Evolutionary conservation across 2,888 invertebrate species (phyloP).

Genomic region (Geotrupes spiniger): DNA sequence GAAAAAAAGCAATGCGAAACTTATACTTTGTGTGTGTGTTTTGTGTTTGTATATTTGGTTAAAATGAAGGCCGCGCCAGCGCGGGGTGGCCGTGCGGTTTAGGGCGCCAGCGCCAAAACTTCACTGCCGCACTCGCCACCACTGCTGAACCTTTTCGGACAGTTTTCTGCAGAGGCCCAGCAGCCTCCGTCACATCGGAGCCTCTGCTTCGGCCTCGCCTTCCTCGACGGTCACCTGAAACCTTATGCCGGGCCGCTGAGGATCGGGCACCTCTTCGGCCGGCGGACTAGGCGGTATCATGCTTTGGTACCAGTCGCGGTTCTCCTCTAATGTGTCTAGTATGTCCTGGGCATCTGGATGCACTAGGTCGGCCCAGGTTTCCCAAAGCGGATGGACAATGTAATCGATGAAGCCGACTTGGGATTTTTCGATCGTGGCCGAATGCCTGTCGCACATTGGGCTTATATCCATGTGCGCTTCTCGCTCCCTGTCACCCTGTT

Average conservation of each 20-base stretch:
- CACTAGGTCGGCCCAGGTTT: slow-evolving; percentile 99
- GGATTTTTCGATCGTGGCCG: slow-evolving; percentile 96
- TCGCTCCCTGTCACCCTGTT: slow-evolving; percentile 94
- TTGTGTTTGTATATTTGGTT: slow-evolving; percentile 10
- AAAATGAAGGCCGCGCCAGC: slow-evolving; percentile 49
- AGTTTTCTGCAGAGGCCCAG: slow-evolving; percentile 87
- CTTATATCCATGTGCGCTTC: slow-evolving; percentile 96
- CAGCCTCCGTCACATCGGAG: slow-evolving; percentile 92
- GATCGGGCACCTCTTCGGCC: slow-evolving; percentile 63
- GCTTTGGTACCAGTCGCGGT: slow-evolving; percentile 84
- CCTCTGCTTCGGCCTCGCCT: slow-evolving; percentile 62
- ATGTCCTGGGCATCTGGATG: slow-evolving; percentile 99
- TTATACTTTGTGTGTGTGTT: not conserved
- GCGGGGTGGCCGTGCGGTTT: slow-evolving; percentile 40
- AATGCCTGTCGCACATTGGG: slow-evolving; percentile 98
- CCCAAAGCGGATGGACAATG: slow-evolving; percentile 99
- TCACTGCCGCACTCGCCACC: slow-evolving; percentile 80
- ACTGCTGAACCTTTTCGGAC: slow-evolving; percentile 84
- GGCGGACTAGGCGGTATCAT: slow-evolving; percentile 95
- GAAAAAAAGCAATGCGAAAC: slow-evolving; percentile 41
- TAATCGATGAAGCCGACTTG: slow-evolving; percentile 99
- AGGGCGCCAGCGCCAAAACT: slow-evolving; percentile 34
- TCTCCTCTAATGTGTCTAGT: slow-evolving; percentile 95
- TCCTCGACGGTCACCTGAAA: slow-evolving; percentile 82
- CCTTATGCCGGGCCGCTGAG: slow-evolving; percentile 56